Base-by-base conservation (phyloP, 2,797 vertebrate genomes). In the Pristis pectinata region DNA sequence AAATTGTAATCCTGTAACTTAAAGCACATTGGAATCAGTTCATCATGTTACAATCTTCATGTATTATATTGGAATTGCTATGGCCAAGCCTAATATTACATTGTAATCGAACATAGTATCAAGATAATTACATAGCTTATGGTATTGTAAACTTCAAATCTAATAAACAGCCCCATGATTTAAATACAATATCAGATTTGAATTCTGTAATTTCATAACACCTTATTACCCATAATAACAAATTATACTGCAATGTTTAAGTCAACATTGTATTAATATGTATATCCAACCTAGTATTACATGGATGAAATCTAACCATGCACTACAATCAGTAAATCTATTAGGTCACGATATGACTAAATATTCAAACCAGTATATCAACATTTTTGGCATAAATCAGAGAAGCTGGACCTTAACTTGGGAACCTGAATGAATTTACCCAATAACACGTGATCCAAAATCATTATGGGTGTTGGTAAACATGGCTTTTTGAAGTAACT, bases 191-290 rank as follows among this genome's bases (percentile, higher is more conserved):
- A 64, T 61, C 34, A 61, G 56, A 37, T 89, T 89, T n/a, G 61
- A 91, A 91, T 91, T 22, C 87, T 91, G 87, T 59, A 91, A 41
- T 91, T 67, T 67, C 59, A 56, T 59, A 91, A 22, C n/a, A 91
- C 13, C 61, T 24, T 91, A 41, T 13, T 91, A 24, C 22, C 56
- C 64, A 91, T 64, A 64, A n/a, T 59, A 30, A 59, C n/a, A 87
- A 87, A 59, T 87, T 87, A 22, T 13, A 59, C 83, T 87, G 27
- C n/a, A 34, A 59, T 59, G 53, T 56, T 87, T 87, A 87, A 87
- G 41, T 87, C 49, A 85, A 34, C 87, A 34, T n/a, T 59, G 0
- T 87, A 59, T 87, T 87, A 27, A 87, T 22, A 59, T n/a, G n/a
- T n/a, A n/a, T 59, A 87, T 34, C 37, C 34, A 11, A 15, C 53